Evolutionary conservation across 2,888 invertebrate species (phyloP), one percentile per base, ranked within the genome.

Genomic region (Drosophila nr. perissopoda): DNA sequence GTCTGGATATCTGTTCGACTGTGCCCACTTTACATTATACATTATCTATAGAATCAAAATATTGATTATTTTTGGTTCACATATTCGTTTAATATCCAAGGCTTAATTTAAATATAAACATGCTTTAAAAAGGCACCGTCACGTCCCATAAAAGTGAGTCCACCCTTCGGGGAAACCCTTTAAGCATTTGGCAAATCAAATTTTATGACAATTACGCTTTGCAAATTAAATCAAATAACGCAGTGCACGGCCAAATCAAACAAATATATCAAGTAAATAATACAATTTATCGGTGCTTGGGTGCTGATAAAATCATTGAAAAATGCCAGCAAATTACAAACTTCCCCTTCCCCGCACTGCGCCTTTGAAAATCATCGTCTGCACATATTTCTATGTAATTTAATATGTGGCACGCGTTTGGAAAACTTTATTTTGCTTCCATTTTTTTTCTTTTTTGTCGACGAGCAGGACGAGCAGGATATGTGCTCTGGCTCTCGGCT

Each of bases 321-420:
- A 87, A 87, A 87, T 87, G 73, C 89, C 87, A 85, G 87, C 80
- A 87, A 87, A 87, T 87, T 87, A 87, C 83, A 82, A 85, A 74
- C 82, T 58, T 29, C 33, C 25, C 49, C 54, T 63, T 42, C 21
- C 25, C n/a, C 27, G 1, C 27, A 18, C 6, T 13, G 38, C 11
- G 38, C 45, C 51, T 53, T 40, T n/a, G 49, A 56, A 65, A 59
- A 73, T 69, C 82, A 79, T 85, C 81, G 59, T 82, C 76, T 87
- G 80, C 82, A 85, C 85, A 81, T 85, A 85, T 82, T 86, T 89
- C 82, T 80, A 78, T 91, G 91, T 90, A 91, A 91, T 88, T 91
- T 91, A 91, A 91, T 91, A 91, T 91, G 85, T 83, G 89, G 81
- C 91, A 91, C 91, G 89, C 91, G 91, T 90, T 82, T 76, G 78